A percentile compares a stretch with the other conserved stretches of the same genome.
These are phyloP conservation scores for Lepus townsendii DNA, from an alignment of 2,797 vertebrate genomes.

Conservation along the genomic window DNA sequence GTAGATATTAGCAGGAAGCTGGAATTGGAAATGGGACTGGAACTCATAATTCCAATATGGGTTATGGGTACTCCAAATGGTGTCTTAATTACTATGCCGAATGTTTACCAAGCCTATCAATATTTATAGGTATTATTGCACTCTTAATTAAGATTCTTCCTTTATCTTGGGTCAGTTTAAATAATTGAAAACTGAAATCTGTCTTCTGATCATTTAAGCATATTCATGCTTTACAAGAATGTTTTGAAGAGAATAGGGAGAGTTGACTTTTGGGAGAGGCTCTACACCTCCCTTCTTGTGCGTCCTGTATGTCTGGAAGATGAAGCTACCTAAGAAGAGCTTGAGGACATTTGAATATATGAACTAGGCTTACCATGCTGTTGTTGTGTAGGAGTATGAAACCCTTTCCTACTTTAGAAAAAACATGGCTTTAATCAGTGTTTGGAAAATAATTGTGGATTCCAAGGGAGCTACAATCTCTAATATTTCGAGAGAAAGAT, in stretches of 20 bases:
- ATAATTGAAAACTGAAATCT: background rate
- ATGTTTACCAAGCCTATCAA: too few species aligned
- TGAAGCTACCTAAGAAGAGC: background rate
- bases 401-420: background rate
- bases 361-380: background rate
- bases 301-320: background rate
- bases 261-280: background rate
- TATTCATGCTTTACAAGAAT: background rate
- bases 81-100: too few species aligned
- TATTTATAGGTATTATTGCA: background rate
- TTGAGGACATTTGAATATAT: background rate
- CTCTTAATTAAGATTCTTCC: background rate
- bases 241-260: background rate
- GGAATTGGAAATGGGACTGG: too few species aligned
- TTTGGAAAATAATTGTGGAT: constrained; percentile 31
- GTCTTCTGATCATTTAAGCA: background rate
- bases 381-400: background rate
- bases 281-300: background rate
- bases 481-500: background rate
- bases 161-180: constrained; percentile 44
- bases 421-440: background rate
- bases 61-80: too few species aligned
- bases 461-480: background rate
- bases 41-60: too few species aligned
- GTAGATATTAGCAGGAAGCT: too few species aligned